Evolutionary conservation across 2,113 vertebrate genomes (phyloP).

Genomic region (Actinemys pallida): DNA sequence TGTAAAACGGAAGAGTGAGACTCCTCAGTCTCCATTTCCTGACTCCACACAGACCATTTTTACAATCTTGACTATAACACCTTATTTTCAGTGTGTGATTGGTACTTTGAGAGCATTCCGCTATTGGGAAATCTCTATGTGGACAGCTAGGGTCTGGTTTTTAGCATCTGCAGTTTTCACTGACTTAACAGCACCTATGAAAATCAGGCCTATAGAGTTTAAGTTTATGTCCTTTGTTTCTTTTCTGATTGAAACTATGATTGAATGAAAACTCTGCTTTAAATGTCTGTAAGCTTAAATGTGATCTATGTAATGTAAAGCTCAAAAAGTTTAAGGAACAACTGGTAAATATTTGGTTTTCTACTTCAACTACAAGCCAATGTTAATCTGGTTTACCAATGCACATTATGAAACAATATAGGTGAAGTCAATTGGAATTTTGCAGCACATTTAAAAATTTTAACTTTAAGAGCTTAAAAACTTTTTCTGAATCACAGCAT

Average conservation of each 20-base stretch:
- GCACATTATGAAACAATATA: background rate
- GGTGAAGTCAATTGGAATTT: background rate
- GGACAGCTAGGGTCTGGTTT: rapidly evolving
- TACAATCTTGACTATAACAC: background rate
- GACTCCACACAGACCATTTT: background rate
- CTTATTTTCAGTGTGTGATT: background rate
- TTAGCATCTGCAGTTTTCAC: background rate
- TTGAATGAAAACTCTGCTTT: background rate
- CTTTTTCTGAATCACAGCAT: background rate
- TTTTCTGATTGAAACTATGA: rapidly evolving
- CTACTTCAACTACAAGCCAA: background rate
- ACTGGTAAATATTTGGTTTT: background rate
- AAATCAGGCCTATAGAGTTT: background rate
- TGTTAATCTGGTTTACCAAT: background rate
- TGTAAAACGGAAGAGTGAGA: background rate
- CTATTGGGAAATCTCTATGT: background rate
- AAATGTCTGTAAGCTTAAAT: background rate
- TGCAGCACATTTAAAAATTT: background rate
- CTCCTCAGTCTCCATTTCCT: background rate
- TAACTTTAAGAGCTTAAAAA: background rate
- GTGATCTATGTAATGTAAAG: background rate
- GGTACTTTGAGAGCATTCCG: background rate
- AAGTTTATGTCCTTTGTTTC: background rate
- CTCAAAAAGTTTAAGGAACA: background rate
- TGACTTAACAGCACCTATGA: background rate